Evolutionary conservation across 64 coral and sea anemone genomes (phyloP).

Genomic region (Orbicella faveolata): DNA sequence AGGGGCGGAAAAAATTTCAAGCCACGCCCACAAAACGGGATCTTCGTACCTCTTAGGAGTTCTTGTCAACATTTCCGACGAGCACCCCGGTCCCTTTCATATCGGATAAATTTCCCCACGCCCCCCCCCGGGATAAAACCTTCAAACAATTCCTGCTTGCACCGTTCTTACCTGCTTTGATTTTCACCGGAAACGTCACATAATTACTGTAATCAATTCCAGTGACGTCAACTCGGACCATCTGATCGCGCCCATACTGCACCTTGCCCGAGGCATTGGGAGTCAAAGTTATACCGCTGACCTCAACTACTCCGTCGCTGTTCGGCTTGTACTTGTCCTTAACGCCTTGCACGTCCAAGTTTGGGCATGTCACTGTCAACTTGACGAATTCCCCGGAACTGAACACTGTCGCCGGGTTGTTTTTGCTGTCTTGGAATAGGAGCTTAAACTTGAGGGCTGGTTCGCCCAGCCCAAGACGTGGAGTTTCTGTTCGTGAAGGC

Average conservation of each 20-base stretch:
- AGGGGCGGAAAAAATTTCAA: too few relatives aligned
- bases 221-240: slow-evolving; percentile 56
- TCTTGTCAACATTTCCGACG: too few relatives aligned
- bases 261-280: slow-evolving; percentile 41
- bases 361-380: slow-evolving; percentile 53
- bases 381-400: slow-evolving; percentile 56
- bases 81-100: too few relatives aligned
- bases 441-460: slow-evolving; percentile 72
- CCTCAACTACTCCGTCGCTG: slow-evolving; percentile 69
- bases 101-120: too few relatives aligned
- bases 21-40: too few relatives aligned
- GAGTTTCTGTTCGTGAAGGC: slow-evolving; percentile 66
- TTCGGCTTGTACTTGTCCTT: slow-evolving; percentile 66
- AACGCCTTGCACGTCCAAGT: slow-evolving; percentile 50
- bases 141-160: neutral
- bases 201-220: slow-evolving; percentile 45
- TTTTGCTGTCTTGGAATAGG: slow-evolving; percentile 45
- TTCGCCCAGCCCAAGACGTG: slow-evolving; percentile 55
- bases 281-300: slow-evolving; percentile 58
- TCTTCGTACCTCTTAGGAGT: too few relatives aligned
- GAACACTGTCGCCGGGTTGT: slow-evolving; percentile 65
- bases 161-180: slow-evolving; percentile 53
- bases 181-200: slow-evolving; percentile 72
- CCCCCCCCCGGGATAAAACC: neutral
- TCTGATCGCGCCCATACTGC: slow-evolving; percentile 43